Conservation (phyloP, 2,888 invertebrate species). For the Diabrotica balteata region DNA sequence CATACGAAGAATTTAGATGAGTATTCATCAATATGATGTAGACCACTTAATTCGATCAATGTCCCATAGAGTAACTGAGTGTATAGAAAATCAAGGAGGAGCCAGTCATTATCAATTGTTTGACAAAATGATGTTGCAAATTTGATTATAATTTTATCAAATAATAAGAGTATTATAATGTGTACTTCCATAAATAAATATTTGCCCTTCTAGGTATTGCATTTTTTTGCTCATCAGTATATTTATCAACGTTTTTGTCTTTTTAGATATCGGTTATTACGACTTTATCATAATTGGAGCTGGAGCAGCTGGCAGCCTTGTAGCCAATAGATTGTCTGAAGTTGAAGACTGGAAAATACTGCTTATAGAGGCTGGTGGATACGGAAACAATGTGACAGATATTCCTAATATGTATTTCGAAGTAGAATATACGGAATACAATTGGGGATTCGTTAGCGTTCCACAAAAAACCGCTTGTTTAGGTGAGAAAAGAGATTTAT, state of each 20-base stretch:
- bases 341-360: slow-evolving; percentile 34
- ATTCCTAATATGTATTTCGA: slow-evolving; percentile 66
- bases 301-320: slow-evolving; percentile 37
- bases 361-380: slow-evolving; percentile 39
- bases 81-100: no score
- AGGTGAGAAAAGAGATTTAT: slow-evolving; percentile 28
- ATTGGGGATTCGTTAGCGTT: slow-evolving; percentile 77
- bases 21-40: no score
- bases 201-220: no score
- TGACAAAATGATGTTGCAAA: no score
- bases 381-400: slow-evolving; percentile 59
- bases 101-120: no score
- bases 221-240: no score
- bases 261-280: slow-evolving; percentile 34
- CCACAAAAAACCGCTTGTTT: slow-evolving; percentile 68
- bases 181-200: no score
- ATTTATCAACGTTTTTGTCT: background rate
- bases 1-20: no score
- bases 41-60: no score
- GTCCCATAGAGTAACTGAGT: no score
- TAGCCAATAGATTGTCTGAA: slow-evolving; percentile 40
- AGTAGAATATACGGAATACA: slow-evolving; percentile 68
- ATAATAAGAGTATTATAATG: no score
- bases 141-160: no score
- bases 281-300: slow-evolving; percentile 41